phyloP scores from a whole-genome alignment of 2,797 vertebrate species.

The Thripadectes ignobilis region DNA sequence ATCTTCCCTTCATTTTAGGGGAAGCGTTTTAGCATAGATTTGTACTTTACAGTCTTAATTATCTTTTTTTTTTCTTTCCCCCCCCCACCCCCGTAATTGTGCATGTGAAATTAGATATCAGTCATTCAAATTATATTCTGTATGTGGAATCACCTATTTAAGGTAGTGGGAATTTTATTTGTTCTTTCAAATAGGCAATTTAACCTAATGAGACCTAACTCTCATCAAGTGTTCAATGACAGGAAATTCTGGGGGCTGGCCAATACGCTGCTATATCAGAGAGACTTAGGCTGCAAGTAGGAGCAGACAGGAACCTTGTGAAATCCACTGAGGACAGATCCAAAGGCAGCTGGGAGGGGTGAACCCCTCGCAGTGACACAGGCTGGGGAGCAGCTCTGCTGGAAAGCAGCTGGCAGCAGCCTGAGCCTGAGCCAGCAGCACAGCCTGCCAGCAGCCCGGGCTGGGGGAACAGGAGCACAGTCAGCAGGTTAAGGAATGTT shows the following conservation, averaged over 20 bases:
- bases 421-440: neutral
- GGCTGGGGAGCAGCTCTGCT: neutral
- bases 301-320: neutral
- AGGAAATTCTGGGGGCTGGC: neutral
- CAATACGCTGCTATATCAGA: neutral
- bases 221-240: too few species aligned
- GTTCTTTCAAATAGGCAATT: neutral
- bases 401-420: neutral
- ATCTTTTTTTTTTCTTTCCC: too few species aligned
- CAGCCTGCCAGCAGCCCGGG: neutral
- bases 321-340: accelerated
- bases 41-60: neutral
- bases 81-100: neutral
- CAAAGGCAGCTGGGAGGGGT: too few species aligned
- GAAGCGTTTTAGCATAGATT: neutral
- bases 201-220: neutral
- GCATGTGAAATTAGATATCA: neutral
- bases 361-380: neutral
- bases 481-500: neutral
- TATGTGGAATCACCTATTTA: neutral
- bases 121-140: neutral
- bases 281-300: neutral
- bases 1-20: neutral
- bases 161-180: neutral
- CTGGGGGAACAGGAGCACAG: neutral